Evolutionary conservation across 2,888 invertebrate species (phyloP).

Genomic region (Colostygia pectinataria): DNA sequence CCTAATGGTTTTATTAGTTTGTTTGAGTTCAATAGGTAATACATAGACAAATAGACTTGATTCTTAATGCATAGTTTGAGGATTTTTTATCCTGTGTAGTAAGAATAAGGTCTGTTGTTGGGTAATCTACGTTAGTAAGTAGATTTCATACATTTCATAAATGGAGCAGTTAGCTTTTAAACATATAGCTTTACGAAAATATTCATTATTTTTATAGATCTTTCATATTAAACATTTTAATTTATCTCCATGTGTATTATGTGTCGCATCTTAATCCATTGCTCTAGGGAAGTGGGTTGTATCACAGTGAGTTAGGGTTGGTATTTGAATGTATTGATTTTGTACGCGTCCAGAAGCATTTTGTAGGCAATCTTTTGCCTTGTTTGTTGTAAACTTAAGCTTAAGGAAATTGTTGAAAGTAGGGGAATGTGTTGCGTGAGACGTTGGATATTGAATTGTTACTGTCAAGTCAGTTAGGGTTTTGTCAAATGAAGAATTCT

Average conservation of each 20-base stretch:
- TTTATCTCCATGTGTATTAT: conserved; percentile 18
- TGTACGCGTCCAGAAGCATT: conserved; percentile 32
- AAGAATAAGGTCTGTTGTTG: conserved; percentile 18
- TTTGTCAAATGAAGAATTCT: conserved; percentile 22
- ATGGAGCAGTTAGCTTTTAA: conserved; percentile 22
- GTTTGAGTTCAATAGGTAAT: conserved; percentile 21
- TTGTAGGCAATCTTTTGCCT: conserved; percentile 33
- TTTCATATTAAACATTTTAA: conserved; percentile 27
- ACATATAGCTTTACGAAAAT: conserved; percentile 25
- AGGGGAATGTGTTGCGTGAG: conserved; percentile 34
- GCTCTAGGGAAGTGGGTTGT: conserved; percentile 8
- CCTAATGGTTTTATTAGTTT: conserved; percentile 28
- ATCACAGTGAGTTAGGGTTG: conserved; percentile 10
- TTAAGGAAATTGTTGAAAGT: conserved; percentile 35
- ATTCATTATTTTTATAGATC: conserved; percentile 31
- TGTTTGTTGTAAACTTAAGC: conserved; percentile 34
- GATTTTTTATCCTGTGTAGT: conserved; percentile 11
- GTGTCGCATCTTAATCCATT: conserved; percentile 17
- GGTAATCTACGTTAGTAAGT: conserved; percentile 21
- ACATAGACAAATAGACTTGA: conserved; percentile 9
- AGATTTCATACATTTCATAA: conserved; percentile 26
- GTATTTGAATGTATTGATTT: conserved; percentile 20
- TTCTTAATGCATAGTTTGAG: conserved; percentile 9
- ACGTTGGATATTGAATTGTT: conserved; percentile 26
- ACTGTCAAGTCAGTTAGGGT: conserved; percentile 24